Percentiles rank a stretch among this genome's conserved stretches.
phyloP scores from a whole-genome alignment of 2,888 invertebrate genomes.

The Acleris laterana region DNA sequence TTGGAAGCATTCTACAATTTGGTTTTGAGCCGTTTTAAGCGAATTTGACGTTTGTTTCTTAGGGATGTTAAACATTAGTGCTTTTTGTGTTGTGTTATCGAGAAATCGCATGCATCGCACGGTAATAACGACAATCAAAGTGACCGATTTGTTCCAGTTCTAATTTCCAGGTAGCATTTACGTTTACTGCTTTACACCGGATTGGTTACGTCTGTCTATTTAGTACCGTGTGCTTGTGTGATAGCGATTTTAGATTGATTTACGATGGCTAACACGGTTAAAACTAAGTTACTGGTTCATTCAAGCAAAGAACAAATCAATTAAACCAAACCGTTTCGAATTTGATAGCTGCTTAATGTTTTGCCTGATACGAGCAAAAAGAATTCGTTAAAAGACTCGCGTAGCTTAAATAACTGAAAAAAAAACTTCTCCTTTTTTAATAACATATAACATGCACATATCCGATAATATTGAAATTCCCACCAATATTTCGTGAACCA shows the following conservation, averaged over 20 bases:
- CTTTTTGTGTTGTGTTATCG: background rate
- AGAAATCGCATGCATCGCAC: too few species aligned
- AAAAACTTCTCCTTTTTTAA: too few species aligned
- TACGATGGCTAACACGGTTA: background rate
- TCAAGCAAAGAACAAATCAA: too few species aligned
- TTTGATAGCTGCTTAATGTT: too few species aligned
- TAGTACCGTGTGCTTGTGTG: background rate
- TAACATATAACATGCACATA: background rate
- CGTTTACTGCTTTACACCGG: conserved; percentile 10
- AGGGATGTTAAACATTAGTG: background rate
- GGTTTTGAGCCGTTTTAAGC: background rate
- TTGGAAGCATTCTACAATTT: conserved; percentile 8
- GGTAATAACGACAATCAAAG: background rate
- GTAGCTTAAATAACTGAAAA: too few species aligned
- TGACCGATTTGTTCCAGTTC: conserved; percentile 34
- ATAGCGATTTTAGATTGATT: conserved; percentile 4
- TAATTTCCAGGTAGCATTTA: conserved; percentile 11
- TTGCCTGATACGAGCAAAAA: too few species aligned
- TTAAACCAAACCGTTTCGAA: too few species aligned
- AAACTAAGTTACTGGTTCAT: background rate
- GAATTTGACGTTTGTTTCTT: conserved; percentile 4
- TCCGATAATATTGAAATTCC: conserved; percentile 4
- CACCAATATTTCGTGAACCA: conserved; percentile 5
- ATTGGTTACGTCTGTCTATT: conserved; percentile 21
- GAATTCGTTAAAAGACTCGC: too few species aligned